A percentile compares a stretch with the other conserved stretches of the same genome.
These are phyloP conservation scores for Elanus axillaris DNA, from an alignment of 2,113 vertebrate species.

Conservation along the genomic window DNA sequence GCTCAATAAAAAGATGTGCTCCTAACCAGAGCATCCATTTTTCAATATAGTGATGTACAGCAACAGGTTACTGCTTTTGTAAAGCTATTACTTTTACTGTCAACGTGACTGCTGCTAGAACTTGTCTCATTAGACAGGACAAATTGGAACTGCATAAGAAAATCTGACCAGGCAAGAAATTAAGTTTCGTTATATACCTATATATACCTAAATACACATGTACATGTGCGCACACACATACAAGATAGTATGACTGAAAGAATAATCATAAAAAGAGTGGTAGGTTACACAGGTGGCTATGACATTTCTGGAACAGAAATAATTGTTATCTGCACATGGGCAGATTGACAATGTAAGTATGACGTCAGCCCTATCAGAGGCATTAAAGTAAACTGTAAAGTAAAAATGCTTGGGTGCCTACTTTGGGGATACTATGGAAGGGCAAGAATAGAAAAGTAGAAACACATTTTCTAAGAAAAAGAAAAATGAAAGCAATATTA, in stretches of 20 bases:
- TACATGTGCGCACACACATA: neutral
- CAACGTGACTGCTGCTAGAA: conserved; percentile 65
- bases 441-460: neutral
- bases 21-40: conserved; percentile 67
- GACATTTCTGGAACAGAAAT: neutral
- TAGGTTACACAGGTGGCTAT: neutral
- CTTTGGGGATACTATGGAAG: neutral
- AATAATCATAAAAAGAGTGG: neutral
- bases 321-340: neutral
- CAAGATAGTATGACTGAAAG: neutral
- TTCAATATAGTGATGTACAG: conserved; percentile 65
- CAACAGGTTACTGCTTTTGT: conserved; percentile 72
- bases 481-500: neutral
- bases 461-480: neutral
- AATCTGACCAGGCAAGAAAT: conserved; percentile 29
- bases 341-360: neutral
- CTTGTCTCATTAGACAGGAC: conserved; percentile 74
- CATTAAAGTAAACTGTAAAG: neutral
- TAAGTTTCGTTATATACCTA: neutral
- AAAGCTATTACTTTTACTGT: conserved; percentile 80
- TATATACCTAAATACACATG: neutral
- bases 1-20: conserved; percentile 74
- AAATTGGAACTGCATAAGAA: conserved; percentile 67
- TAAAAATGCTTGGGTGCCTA: neutral
- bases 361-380: neutral